Evolutionary conservation across 2,797 vertebrate species (phyloP).

Genomic region (Hypotaenidia philippensis): DNA sequence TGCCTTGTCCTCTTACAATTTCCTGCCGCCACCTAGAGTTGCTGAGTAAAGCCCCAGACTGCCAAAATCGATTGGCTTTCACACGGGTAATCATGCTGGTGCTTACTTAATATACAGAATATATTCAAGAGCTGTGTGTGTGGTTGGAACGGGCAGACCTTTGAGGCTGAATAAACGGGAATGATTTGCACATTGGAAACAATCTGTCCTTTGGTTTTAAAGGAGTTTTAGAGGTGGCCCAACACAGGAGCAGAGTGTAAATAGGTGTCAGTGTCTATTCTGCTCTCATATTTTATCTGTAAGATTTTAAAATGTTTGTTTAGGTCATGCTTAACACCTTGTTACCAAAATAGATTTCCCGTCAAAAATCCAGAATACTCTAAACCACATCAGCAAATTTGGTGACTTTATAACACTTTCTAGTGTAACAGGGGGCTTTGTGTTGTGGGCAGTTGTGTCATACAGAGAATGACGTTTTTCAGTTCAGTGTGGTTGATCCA

Average conservation of each 20-base stretch:
- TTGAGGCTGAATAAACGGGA: background rate
- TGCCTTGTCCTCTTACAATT: background rate
- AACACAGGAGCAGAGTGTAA: background rate
- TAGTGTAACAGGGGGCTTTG: background rate
- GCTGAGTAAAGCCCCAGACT: background rate
- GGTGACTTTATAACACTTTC: background rate
- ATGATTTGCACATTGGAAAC: background rate
- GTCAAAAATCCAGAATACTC: background rate
- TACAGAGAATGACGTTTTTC: background rate
- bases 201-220: background rate
- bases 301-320: background rate
- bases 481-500: background rate
- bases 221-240: background rate
- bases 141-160: background rate
- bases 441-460: background rate
- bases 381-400: background rate
- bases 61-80: background rate
- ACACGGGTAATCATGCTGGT: background rate
- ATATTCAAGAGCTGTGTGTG: background rate
- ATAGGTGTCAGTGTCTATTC: background rate
- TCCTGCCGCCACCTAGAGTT: background rate
- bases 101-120: background rate
- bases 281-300: background rate
- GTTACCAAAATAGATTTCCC: background rate
- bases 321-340: background rate